A percentile compares a stretch with the other conserved stretches of the same genome.
phyloP scores from a whole-genome alignment of 2,888 invertebrate species.

The Tipula vernalis region DNA sequence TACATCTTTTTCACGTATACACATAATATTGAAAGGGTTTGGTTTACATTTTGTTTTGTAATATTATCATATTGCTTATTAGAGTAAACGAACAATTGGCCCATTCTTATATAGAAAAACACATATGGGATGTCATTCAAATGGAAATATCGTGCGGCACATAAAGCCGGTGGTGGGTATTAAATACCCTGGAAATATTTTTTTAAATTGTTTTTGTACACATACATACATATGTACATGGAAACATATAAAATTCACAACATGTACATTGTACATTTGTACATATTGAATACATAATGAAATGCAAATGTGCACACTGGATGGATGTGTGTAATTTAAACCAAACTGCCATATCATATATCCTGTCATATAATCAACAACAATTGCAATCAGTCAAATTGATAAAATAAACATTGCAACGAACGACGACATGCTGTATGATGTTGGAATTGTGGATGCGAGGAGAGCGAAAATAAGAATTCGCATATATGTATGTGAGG shows the following conservation, averaged over 20 bases:
- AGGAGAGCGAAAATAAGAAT: neutral
- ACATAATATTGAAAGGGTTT: neutral
- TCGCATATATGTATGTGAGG: neutral
- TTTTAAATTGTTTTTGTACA: neutral
- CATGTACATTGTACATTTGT: neutral
- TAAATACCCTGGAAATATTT: neutral
- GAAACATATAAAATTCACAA: neutral
- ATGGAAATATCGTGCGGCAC: neutral
- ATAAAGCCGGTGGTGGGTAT: neutral
- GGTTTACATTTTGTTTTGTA: neutral
- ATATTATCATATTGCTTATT: neutral
- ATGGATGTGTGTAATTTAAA: neutral
- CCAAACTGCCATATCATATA: neutral
- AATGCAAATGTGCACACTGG: neutral
- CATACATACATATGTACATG: neutral
- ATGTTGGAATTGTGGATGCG: neutral
- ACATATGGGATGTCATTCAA: neutral
- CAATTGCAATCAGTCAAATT: neutral
- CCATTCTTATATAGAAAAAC: neutral
- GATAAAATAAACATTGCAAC: neutral
- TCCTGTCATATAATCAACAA: neutral
- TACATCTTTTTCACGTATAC: neutral
- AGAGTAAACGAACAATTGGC: neutral
- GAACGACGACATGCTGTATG: neutral
- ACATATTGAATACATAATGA: neutral